A percentile compares a stretch with the other conserved stretches of the same genome.
These are phyloP conservation scores for Chelmon rostratus DNA, from an alignment of 2,797 vertebrate genomes.

Conservation along the genomic window DNA sequence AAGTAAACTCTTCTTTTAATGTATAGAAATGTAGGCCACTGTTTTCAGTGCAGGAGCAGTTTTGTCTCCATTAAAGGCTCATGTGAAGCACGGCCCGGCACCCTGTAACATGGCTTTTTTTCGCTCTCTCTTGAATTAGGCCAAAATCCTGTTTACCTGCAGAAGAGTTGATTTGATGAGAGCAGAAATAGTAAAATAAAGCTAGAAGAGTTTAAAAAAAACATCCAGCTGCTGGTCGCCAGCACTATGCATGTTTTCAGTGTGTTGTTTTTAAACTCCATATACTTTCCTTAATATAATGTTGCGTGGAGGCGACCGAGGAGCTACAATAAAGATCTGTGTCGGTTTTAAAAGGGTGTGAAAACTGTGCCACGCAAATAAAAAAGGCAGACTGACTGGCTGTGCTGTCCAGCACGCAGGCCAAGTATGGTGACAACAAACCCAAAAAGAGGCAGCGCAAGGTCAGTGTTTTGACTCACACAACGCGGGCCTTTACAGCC, in stretches of 20 bases:
- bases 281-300: neutral
- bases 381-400: neutral
- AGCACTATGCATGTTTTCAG: neutral
- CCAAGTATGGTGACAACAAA: constrained; percentile 49
- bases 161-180: constrained; percentile 26
- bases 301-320: neutral
- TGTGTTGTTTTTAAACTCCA: neutral
- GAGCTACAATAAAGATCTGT: constrained; percentile 26
- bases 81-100: constrained; percentile 32
- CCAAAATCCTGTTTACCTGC: constrained; percentile 34
- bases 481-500: constrained; percentile 17
- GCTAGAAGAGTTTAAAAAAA: neutral
- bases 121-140: constrained; percentile 25
- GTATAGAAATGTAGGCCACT: constrained; percentile 78
- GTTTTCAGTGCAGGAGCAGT: constrained; percentile 73
- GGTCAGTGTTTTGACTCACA: constrained; percentile 12
- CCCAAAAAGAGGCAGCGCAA: constrained; percentile 14
- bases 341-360: constrained; percentile 48
- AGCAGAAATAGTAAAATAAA: constrained; percentile 9
- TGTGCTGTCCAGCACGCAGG: constrained; percentile 20
- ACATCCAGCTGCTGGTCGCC: constrained; percentile 9
- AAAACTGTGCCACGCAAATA: constrained; percentile 37
- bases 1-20: constrained; percentile 49
- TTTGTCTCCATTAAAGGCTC: constrained; percentile 36
- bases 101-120: constrained; percentile 25